Evolutionary conservation across 92 coral and sea anemone genomes (phyloP), one percentile per base, ranked within the genome.

Genomic region (Phenganax marumi): DNA sequence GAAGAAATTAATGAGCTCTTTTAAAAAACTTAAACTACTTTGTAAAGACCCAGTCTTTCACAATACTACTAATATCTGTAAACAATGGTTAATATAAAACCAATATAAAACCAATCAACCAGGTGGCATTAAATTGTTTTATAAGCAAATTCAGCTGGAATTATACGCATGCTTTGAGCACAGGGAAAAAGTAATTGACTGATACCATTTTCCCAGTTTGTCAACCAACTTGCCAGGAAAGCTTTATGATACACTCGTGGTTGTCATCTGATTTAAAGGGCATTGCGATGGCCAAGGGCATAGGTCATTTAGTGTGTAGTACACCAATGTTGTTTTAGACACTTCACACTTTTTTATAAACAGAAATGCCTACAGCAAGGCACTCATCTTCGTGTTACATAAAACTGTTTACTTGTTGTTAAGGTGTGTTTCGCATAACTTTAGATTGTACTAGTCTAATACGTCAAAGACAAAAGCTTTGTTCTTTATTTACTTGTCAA

Each of bases 231-330:
- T 3, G 13, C 10, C 24, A 62, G 10, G 16, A 10, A 19, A 66
- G 26, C 43, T 25, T 66, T 17, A 6, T 17, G 72, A 66, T 22
- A 25, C 1, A 18, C 8, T 58, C 43, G 47, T 64, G n/a, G 49
- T 66, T 66, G 72, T 66, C 49, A 66, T 22, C 14, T 66, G 72
- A 66, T 33, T 7, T n/a, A 14, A 66, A 66, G 43, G 12, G 19
- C 43, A 25, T 14, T 25, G 49, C 6, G 23, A 24, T 6, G 49
- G 33, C 49, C 49, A 66, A 66, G 72, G 72, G 72, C 72, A 33
- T 66, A 66, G 72, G 72, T 66, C 72, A 66, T 56, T 18, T 6
- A 56, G 18, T 56, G 63, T 56, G 19, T 56, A 56, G 68, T 62
- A 62, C 33, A 6, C 10, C 8, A 23, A 26, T 23, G 25, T 17